Percentiles rank a stretch among this genome's conserved stretches.
Conservation (phyloP, 1,140 invertebrate species). For the Agrilus planipennis region DNA sequence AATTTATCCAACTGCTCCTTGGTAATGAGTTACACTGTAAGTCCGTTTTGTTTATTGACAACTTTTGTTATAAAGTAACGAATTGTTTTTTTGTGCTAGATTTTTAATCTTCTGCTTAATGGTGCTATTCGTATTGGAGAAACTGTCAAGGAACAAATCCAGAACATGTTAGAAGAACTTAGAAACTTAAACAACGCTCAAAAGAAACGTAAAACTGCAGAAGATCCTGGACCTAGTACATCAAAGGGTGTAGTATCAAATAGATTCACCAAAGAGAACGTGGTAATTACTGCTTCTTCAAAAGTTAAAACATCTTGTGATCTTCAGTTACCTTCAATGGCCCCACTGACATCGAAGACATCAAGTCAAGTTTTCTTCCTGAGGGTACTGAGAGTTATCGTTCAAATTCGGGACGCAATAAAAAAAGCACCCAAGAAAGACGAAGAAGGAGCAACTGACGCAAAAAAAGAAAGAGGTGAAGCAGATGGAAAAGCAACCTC, state of each 20-base stretch:
- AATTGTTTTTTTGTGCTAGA: conserved; percentile 28
- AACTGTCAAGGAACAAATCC: conserved; percentile 62
- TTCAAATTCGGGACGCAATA: conserved; percentile 71
- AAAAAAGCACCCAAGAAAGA: conserved; percentile 31
- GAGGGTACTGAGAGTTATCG: conserved; percentile 76
- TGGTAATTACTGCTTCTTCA: conserved; percentile 57
- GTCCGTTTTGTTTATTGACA: conserved; percentile 6
- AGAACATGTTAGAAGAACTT: conserved; percentile 52
- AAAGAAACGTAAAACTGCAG: conserved; percentile 24
- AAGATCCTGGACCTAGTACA: conserved; percentile 21
- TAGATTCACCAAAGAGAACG: conserved; percentile 57
- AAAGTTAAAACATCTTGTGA: conserved; percentile 68
- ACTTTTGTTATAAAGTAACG: no score
- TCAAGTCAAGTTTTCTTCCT: conserved; percentile 79
- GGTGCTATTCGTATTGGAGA: conserved; percentile 57
- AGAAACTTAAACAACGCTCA: conserved; percentile 41
- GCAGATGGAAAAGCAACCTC: background rate
- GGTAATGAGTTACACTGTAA: conserved; percentile 46
- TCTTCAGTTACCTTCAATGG: conserved; percentile 76
- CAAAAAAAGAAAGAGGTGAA: background rate
- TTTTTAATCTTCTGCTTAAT: conserved; percentile 54
- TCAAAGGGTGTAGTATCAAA: conserved; percentile 37
- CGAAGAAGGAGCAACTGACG: no score
- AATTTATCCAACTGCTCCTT: conserved; percentile 62
- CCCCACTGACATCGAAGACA: conserved; percentile 70